Evolutionary conservation across 2,888 invertebrate species (phyloP), one percentile per base, ranked within the genome.

Genomic region (Pachymerium ferrugineum): DNA sequence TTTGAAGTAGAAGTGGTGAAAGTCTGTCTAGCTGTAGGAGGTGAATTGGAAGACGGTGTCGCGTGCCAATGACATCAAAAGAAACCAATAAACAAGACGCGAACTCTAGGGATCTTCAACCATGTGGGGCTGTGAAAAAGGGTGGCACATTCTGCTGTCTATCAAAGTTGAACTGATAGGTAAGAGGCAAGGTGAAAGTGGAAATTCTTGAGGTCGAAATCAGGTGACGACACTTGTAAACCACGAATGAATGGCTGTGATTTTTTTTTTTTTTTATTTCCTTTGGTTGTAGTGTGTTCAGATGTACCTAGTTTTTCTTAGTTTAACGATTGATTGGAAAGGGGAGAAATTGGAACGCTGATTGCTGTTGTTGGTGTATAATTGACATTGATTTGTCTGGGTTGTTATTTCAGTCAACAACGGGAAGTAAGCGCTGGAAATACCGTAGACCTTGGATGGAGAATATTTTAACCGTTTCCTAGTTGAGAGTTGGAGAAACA

Each of bases 141-240:
- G 47, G 47, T 19, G 19, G 38, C 38, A 47, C 47, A 47, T 47
- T 47, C 47, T 47, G 47, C 22, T 47, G 47, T 47, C 47, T 47
- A 47, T 47, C 47, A 47, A 47, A 47, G 19, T 16, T 47, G 47
- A 47, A 47, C 47, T 47, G 19, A 19, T 47, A 47, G 14, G n/a
- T n/a, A n/a, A n/a, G 47, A 47, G 47, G 19, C 16, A n/a, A 16
- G 47, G 47, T 47, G 47, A 19, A 47, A 47, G 47, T 47, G 47
- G 47, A 47, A 47, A 47, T 47, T 47, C 47, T 47, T 47, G 47
- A 47, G 47, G 47, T 47, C 19, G 47, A 47, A 47, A 47, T 47
- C 47, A 47, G 47, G 19, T n/a, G 47, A 2, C 19, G 47, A 2
- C 47, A 8, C 22, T 2, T 38, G 38, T 38, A 38, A 38, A 38